Percentiles rank a stretch among this genome's conserved stretches.
Evolutionary conservation across 2,113 vertebrate species (phyloP).

Genomic region (Pongo abelii): DNA sequence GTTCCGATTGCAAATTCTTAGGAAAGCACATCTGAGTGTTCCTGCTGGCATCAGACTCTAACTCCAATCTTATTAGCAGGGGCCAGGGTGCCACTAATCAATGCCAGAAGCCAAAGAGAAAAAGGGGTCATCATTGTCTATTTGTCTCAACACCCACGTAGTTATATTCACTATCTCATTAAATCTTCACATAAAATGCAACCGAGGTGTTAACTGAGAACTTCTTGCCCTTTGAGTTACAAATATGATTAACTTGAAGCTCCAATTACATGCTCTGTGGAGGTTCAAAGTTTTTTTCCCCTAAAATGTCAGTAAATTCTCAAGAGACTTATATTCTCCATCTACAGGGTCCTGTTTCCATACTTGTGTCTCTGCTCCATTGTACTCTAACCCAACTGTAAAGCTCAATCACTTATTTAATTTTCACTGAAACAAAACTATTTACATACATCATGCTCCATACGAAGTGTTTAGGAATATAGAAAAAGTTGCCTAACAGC

Average conservation of each 20-base stretch:
- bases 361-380: not conserved
- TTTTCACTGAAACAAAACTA: not conserved
- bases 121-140: not conserved
- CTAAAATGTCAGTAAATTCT: not conserved
- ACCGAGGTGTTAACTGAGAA: not conserved
- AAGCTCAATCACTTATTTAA: not conserved
- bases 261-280: not conserved
- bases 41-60: not conserved
- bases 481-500: not conserved
- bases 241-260: not conserved
- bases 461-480: not conserved
- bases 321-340: not conserved
- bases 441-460: not conserved
- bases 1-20: not conserved
- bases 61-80: not conserved
- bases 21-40: not conserved
- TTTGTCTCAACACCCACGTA: not conserved
- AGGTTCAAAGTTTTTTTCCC: not conserved
- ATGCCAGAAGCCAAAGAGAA: not conserved
- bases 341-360: not conserved
- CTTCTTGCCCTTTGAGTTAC: not conserved
- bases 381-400: not conserved
- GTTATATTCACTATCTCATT: not conserved
- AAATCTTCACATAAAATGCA: not conserved
- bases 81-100: not conserved